Percentiles rank a stretch among this genome's conserved stretches.
Evolutionary conservation across 2,888 invertebrate species (phyloP).

Genomic region (Odontomyia ornata): DNA sequence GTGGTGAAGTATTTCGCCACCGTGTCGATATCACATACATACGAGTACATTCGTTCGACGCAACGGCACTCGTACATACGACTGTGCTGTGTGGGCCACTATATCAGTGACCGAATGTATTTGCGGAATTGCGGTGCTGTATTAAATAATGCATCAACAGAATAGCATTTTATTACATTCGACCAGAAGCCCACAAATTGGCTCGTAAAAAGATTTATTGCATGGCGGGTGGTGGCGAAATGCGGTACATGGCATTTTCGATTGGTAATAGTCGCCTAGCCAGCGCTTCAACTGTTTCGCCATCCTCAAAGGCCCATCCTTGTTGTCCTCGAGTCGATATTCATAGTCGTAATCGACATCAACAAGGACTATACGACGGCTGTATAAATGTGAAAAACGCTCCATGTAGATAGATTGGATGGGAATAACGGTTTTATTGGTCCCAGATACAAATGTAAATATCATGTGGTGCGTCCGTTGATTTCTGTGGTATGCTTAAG

Average conservation of each 20-base stretch:
- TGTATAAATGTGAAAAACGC: not conserved
- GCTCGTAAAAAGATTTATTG: conserved; percentile 37
- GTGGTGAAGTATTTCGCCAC: too few species aligned
- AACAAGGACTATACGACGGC: not conserved
- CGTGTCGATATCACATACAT: too few species aligned
- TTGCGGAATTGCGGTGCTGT: conserved; percentile 35
- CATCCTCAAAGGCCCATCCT: not conserved
- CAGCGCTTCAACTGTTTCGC: not conserved
- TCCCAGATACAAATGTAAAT: conserved; percentile 36
- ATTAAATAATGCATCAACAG: conserved; percentile 40
- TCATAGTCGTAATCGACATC: conserved; percentile 11
- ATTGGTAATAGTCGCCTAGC: not conserved
- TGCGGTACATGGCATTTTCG: conserved; percentile 16
- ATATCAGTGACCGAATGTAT: conserved; percentile 26
- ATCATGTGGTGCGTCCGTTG: conserved; percentile 7
- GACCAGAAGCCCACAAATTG: conserved; percentile 39
- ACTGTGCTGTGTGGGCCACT: not conserved
- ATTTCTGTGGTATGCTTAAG: conserved; percentile 19
- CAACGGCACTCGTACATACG: not conserved
- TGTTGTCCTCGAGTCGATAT: not conserved
- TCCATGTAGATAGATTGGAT: not conserved
- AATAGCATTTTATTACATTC: conserved; percentile 41
- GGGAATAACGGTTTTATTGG: conserved; percentile 32
- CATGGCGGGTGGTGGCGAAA: conserved; percentile 29
- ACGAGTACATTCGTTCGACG: too few species aligned